These are phyloP conservation scores for Auanema sp. DNA, from an alignment of 2,888 invertebrate species.

Conservation along the genomic window DNA sequence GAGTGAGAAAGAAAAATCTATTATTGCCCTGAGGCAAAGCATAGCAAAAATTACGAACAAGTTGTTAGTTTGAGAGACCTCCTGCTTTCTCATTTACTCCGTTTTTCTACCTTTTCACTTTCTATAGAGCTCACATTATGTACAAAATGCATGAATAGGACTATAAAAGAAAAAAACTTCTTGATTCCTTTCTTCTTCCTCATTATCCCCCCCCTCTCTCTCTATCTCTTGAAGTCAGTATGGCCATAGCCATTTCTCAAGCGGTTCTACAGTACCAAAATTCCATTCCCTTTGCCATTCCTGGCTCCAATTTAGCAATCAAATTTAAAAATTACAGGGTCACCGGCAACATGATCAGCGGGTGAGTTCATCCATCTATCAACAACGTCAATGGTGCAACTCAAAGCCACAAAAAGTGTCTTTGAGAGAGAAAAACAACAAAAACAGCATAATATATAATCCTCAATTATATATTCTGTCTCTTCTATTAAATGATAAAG, in stretches of 20 bases:
- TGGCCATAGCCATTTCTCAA: constrained; percentile 54
- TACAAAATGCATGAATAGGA: background rate
- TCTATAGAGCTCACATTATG: background rate
- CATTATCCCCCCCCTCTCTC: constrained; percentile 2
- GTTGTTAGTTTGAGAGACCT: too few relatives aligned
- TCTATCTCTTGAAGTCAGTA: constrained; percentile 10
- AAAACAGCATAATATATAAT: too few relatives aligned
- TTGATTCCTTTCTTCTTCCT: background rate
- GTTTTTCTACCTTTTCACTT: background rate
- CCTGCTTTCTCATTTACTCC: background rate
- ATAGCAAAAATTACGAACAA: too few relatives aligned
- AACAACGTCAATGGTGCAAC: too few relatives aligned
- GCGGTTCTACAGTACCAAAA: constrained; percentile 34
- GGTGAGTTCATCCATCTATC: constrained; percentile 37
- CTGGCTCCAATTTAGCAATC: constrained; percentile 29
- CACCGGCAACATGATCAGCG: constrained; percentile 63
- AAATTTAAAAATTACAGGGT: constrained; percentile 58
- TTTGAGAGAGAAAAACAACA: too few relatives aligned
- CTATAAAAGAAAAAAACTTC: constrained; percentile 1
- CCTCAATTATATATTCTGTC: too few relatives aligned
- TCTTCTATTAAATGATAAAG: too few relatives aligned
- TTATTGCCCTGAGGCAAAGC: too few relatives aligned
- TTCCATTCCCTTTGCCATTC: constrained; percentile 20
- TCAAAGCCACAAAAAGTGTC: too few relatives aligned
- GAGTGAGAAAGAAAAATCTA: too few relatives aligned